A percentile compares a stretch with the other conserved stretches of the same genome.
Conservation (phyloP, 2,113 vertebrate species). For the Phalacrocorax carbo region DNA sequence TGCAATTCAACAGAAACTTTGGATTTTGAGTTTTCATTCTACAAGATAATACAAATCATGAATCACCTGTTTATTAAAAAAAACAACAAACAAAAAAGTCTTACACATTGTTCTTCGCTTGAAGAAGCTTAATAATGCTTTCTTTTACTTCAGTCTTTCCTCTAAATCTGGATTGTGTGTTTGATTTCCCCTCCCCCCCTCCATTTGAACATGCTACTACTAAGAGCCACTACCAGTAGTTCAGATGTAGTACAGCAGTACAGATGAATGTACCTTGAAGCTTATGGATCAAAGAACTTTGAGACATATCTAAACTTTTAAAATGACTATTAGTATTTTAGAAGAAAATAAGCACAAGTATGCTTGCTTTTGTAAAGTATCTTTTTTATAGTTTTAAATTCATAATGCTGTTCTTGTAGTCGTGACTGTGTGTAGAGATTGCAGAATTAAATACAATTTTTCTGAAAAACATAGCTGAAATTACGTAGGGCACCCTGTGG, state of each 20-base stretch:
- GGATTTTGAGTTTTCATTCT: background rate
- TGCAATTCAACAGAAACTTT: background rate
- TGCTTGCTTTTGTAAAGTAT: background rate
- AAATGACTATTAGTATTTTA: background rate
- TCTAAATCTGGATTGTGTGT: background rate
- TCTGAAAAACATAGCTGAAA: background rate
- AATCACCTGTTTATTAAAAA: background rate
- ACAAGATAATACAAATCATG: background rate
- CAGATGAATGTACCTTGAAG: no score
- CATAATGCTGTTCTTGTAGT: background rate
- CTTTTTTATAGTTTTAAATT: background rate
- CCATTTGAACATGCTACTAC: no score
- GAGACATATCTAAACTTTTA: no score
- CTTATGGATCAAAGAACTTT: no score
- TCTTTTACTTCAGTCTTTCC: background rate
- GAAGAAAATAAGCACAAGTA: background rate
- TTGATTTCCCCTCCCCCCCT: no score
- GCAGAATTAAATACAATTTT: conserved; percentile 16
- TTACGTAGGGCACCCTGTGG: background rate
- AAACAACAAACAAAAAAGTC: background rate
- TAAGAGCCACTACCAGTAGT: no score
- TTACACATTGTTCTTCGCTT: background rate
- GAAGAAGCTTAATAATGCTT: background rate
- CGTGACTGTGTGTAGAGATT: background rate
- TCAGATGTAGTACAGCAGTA: no score